Conservation (phyloP, 1,140 invertebrate species). For the Platorchestia sp. region DNA sequence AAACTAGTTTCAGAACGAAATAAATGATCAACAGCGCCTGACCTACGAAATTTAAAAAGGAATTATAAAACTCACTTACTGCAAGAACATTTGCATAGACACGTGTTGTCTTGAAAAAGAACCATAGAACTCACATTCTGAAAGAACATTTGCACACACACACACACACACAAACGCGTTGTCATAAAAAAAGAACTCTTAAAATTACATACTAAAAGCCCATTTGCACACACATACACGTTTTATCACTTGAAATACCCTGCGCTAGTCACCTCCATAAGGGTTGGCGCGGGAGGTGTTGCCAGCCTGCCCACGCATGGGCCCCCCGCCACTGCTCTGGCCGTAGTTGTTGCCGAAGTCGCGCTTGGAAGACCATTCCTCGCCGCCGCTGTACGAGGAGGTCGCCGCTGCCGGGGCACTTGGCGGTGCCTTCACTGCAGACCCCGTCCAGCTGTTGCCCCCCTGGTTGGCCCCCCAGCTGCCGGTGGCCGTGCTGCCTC, state of each 20-base stretch:
- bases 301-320: slow-evolving; percentile 61
- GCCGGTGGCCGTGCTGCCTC: neutral
- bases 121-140: too few relatives aligned
- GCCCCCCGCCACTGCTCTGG: slow-evolving; percentile 66
- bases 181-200: too few relatives aligned
- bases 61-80: too few relatives aligned
- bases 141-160: too few relatives aligned
- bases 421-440: neutral
- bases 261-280: neutral
- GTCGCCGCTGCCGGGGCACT: neutral
- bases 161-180: too few relatives aligned
- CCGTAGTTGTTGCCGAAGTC: slow-evolving; percentile 67
- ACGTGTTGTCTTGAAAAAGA: too few relatives aligned
- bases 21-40: too few relatives aligned
- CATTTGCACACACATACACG: too few relatives aligned
- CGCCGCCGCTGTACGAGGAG: neutral
- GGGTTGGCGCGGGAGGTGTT: neutral
- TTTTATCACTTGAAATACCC: neutral
- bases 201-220: too few relatives aligned
- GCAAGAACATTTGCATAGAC: too few relatives aligned
- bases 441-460: neutral
- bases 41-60: too few relatives aligned
- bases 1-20: too few relatives aligned
- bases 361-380: neutral
- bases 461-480: neutral